Conservation (phyloP, 2,888 invertebrate species). For the Poecilus cupreus region DNA sequence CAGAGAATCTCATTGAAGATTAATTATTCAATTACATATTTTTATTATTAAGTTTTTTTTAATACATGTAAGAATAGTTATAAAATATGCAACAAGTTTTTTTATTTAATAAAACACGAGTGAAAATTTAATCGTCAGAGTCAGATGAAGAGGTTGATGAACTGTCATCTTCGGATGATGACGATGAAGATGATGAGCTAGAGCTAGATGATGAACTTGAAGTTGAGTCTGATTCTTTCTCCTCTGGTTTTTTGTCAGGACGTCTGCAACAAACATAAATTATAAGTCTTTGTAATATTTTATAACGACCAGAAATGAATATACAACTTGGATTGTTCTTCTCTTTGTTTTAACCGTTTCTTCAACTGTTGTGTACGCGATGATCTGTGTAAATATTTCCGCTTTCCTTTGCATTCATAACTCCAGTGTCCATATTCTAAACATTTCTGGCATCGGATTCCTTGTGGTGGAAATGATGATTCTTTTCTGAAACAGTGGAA, state of each 20-base stretch:
- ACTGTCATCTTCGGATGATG: constrained; percentile 20
- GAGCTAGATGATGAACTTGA: constrained; percentile 63
- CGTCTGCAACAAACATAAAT: constrained; percentile 1
- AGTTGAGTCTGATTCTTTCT: constrained; percentile 65
- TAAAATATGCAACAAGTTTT: constrained; percentile 19
- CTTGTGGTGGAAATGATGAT: constrained; percentile 81
- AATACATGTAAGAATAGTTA: constrained; percentile 6
- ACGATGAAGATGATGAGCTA: constrained; percentile 67
- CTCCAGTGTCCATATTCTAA: constrained; percentile 96
- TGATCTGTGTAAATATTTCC: constrained; percentile 89
- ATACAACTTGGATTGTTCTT: constrained; percentile 67
- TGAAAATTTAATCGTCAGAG: constrained; percentile 57
- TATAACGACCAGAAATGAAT: not conserved
- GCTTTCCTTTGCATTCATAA: constrained; percentile 92
- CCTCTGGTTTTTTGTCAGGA: constrained; percentile 56
- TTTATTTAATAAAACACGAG: not conserved
- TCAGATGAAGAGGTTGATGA: constrained; percentile 67
- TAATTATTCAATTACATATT: constrained; percentile 47
- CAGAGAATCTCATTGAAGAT: constrained; percentile 74
- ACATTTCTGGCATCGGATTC: constrained; percentile 93
- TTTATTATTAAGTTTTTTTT: constrained; percentile 15
- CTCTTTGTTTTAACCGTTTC: constrained; percentile 77
- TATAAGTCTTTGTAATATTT: not conserved
- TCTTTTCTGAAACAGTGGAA: constrained; percentile 78
- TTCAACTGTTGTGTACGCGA: constrained; percentile 89